Percentiles rank a stretch among this genome's conserved stretches.
These are phyloP conservation scores for Lasioglossum albipes DNA, from an alignment of 1,140 invertebrate genomes.

Conservation along the genomic window DNA sequence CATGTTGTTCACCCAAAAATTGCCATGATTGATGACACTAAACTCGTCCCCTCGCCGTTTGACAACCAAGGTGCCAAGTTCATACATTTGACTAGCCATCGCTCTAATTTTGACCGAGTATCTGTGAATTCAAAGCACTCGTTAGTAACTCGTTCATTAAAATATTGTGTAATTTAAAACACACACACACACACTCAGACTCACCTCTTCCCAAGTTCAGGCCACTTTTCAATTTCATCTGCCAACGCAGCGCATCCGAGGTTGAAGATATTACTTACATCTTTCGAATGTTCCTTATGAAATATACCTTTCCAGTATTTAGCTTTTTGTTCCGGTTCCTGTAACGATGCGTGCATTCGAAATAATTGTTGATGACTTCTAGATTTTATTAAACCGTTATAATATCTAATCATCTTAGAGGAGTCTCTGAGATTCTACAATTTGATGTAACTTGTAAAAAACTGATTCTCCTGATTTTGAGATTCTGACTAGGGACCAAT, in stretches of 20 bases:
- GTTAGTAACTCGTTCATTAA: too few relatives aligned
- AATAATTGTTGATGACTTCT: neutral
- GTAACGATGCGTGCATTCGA: neutral
- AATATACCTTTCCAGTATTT: constrained; percentile 74
- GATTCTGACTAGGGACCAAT: too few relatives aligned
- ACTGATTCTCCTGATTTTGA: too few relatives aligned
- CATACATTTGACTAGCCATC: constrained; percentile 66
- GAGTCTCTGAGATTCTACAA: too few relatives aligned
- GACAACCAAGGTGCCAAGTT: constrained; percentile 63
- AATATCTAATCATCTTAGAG: too few relatives aligned
- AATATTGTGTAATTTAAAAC: too few relatives aligned
- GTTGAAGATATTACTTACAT: constrained; percentile 67
- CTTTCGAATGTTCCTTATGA: constrained; percentile 50
- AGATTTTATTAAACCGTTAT: too few relatives aligned
- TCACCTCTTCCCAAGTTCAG: constrained; percentile 66
- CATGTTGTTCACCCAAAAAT: constrained; percentile 85
- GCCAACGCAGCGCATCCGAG: constrained; percentile 60
- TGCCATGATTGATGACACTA: constrained; percentile 84
- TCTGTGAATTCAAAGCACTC: constrained; percentile 54
- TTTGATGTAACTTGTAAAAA: too few relatives aligned
- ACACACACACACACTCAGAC: too few relatives aligned
- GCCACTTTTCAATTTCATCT: constrained; percentile 70
- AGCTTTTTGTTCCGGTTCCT: constrained; percentile 76
- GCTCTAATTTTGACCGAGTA: constrained; percentile 76
- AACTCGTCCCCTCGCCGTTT: constrained; percentile 76